Evolutionary conservation across 1,140 invertebrate genomes (phyloP).

Genomic region (Aphaenogaster floridana): DNA sequence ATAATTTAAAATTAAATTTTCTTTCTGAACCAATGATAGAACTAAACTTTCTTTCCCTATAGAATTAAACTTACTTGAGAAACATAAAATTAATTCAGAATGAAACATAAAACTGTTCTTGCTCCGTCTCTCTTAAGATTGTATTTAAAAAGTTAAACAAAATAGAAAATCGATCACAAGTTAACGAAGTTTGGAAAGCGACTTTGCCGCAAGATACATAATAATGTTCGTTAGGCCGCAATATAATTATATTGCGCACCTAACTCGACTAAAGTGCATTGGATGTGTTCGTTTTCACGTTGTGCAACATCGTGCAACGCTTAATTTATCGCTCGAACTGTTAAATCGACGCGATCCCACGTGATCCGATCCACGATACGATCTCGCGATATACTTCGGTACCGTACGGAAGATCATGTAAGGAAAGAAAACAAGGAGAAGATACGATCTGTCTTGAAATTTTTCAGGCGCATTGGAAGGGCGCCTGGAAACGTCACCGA

Average conservation of each 20-base stretch:
- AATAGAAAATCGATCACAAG: background rate
- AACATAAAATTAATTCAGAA: too few relatives aligned
- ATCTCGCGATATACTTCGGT: conserved; percentile 40
- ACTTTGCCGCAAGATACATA: background rate
- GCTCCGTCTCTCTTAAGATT: background rate
- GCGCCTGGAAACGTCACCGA: conserved; percentile 30
- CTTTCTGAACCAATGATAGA: too few relatives aligned
- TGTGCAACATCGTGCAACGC: conserved; percentile 64
- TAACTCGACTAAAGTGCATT: conserved; percentile 17
- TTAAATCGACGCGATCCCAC: conserved; percentile 71
- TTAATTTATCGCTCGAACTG: conserved; percentile 78
- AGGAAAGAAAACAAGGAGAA: conserved; percentile 40
- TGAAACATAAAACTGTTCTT: background rate
- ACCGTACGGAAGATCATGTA: conserved; percentile 47
- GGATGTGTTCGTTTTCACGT: conserved; percentile 11
- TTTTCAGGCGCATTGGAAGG: conserved; percentile 45
- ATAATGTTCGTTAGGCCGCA: background rate
- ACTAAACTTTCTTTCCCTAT: background rate
- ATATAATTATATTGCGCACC: conserved; percentile 12
- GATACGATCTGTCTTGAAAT: conserved; percentile 30
- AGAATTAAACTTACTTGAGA: too few relatives aligned
- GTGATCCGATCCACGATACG: conserved; percentile 67
- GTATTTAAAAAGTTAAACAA: background rate
- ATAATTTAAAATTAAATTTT: too few relatives aligned
- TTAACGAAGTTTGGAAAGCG: background rate